phyloP scores from a whole-genome alignment of 1,140 invertebrate species.

The Ostrea denselamellosa region DNA sequence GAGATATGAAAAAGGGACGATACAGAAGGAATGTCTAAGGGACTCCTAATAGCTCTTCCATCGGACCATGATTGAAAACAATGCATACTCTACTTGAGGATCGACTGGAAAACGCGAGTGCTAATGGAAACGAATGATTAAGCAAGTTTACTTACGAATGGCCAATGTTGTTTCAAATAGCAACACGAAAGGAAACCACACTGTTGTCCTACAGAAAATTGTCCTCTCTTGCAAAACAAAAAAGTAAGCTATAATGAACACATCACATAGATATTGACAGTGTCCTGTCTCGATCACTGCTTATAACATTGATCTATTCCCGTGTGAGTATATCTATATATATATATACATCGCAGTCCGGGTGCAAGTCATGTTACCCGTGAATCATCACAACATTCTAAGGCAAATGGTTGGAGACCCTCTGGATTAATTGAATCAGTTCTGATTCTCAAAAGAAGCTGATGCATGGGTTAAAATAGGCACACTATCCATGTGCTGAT shows the following conservation, averaged over 20 bases:
- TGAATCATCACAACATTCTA: not conserved
- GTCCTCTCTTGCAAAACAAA: not conserved
- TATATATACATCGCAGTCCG: not conserved
- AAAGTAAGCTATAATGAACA: not conserved
- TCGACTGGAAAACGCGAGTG: not conserved
- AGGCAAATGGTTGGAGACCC: not conserved
- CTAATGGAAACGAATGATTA: not conserved
- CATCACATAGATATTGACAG: not conserved
- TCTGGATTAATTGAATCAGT: constrained; percentile 2
- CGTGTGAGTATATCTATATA: not conserved
- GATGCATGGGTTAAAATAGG: not conserved
- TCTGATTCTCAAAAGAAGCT: not conserved
- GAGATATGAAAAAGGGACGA: no score
- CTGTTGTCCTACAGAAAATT: not conserved
- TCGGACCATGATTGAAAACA: not conserved
- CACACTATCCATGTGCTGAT: not conserved
- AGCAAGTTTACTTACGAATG: not conserved
- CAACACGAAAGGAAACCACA: not conserved
- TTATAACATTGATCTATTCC: not conserved
- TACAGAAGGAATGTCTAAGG: no score
- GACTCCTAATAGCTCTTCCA: no score
- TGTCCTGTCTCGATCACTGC: not conserved
- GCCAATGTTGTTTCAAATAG: not conserved
- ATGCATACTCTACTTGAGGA: not conserved
- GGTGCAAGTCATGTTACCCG: not conserved